phyloP scores from a whole-genome alignment of 2,888 invertebrate species.

The Rapana venosa region DNA sequence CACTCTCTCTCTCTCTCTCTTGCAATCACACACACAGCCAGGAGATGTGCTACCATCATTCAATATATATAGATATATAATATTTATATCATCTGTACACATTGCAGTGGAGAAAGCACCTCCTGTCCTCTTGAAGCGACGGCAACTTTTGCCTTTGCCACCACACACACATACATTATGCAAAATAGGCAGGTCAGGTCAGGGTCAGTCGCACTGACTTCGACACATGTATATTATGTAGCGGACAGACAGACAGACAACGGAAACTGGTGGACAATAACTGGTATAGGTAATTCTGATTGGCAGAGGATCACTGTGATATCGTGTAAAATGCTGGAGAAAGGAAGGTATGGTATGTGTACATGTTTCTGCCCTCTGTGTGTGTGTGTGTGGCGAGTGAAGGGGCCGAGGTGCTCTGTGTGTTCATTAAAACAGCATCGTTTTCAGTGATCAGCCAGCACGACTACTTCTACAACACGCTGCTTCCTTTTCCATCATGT shows the following conservation, averaged over 20 bases:
- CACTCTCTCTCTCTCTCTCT: neutral
- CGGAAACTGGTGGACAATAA: too few relatives aligned
- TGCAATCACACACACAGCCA: neutral
- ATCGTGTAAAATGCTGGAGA: too few relatives aligned
- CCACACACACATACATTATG: neutral
- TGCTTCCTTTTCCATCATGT: too few relatives aligned
- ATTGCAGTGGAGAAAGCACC: conserved; percentile 10
- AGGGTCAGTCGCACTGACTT: neutral
- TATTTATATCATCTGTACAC: conserved; percentile 4
- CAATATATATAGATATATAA: neutral
- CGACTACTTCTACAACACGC: too few relatives aligned
- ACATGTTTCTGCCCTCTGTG: too few relatives aligned
- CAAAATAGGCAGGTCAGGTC: neutral
- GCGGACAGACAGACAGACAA: neutral
- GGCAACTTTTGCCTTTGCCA: neutral
- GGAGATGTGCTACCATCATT: neutral
- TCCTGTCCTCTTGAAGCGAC: neutral
- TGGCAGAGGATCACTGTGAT: too few relatives aligned
- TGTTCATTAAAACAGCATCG: too few relatives aligned
- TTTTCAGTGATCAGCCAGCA: too few relatives aligned
- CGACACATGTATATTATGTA: conserved; percentile 13
- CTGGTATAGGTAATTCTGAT: too few relatives aligned
- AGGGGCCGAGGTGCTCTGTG: too few relatives aligned
- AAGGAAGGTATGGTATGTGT: too few relatives aligned
- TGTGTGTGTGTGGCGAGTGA: too few relatives aligned